These are phyloP conservation scores for Ceraclea dissimilis DNA, from an alignment of 2,888 invertebrate species.

Conservation along the genomic window DNA sequence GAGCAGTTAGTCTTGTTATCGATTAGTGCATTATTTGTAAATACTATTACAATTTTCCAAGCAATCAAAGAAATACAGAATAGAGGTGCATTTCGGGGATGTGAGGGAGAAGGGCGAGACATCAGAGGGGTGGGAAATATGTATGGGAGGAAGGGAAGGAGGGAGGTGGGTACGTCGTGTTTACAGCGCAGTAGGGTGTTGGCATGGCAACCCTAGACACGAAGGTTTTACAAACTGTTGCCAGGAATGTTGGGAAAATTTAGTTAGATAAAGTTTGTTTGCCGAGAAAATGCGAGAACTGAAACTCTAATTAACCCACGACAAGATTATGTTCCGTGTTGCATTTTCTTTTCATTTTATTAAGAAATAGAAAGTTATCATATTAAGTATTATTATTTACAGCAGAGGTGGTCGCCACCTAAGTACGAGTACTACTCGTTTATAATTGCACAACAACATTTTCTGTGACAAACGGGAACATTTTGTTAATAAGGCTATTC, in stretches of 20 bases:
- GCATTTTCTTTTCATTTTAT: too few relatives aligned
- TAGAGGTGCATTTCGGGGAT: conserved; percentile 1
- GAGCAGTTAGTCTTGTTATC: conserved; percentile 18
- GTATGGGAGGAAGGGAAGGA: conserved; percentile 1
- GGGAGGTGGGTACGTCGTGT: conserved; percentile 10
- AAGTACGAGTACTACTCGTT: too few relatives aligned
- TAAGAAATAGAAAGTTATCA: too few relatives aligned
- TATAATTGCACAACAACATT: too few relatives aligned
- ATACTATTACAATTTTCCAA: conserved; percentile 24
- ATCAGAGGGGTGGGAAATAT: conserved; percentile 1
- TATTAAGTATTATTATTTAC: too few relatives aligned
- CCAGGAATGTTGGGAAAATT: conserved; percentile 7
- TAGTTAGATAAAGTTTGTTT: neutral
- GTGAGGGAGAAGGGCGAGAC: conserved; percentile 5
- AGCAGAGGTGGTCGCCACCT: too few relatives aligned
- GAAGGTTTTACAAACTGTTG: conserved; percentile 9
- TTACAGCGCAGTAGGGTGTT: conserved; percentile 18
- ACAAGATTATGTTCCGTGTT: neutral
- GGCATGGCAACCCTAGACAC: conserved; percentile 16
- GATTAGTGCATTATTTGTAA: conserved; percentile 23
- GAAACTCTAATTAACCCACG: neutral
- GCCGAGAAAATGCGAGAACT: neutral
- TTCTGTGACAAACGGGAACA: too few relatives aligned
- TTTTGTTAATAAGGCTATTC: too few relatives aligned
- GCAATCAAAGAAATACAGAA: conserved; percentile 24